A percentile compares a stretch with the other conserved stretches of the same genome.
These are phyloP conservation scores for Bubo scandiacus DNA, from an alignment of 2,113 vertebrate genomes.

Conservation along the genomic window DNA sequence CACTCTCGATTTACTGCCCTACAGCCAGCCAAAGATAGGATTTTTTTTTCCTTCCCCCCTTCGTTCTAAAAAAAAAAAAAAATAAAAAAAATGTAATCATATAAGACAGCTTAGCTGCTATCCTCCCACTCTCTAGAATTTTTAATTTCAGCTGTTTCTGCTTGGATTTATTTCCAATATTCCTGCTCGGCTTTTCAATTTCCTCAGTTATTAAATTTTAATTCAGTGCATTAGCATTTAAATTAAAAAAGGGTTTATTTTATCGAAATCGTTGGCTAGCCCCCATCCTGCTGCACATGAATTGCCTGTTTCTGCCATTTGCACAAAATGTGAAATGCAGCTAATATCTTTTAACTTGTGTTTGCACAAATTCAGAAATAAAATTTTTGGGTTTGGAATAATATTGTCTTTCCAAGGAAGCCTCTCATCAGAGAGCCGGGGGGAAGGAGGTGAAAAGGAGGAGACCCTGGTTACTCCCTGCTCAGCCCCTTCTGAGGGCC, in stretches of 20 bases:
- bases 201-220: conserved; percentile 99
- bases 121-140: conserved; percentile 95
- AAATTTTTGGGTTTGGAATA: conserved; percentile 81
- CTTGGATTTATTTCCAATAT: conserved; percentile 99
- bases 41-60: conserved; percentile 81
- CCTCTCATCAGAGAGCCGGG: conserved; percentile 28
- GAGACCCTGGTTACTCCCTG: background rate
- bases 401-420: conserved; percentile 78
- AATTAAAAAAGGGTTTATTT: conserved; percentile 99
- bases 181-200: conserved; percentile 99
- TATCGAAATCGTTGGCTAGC: conserved; percentile 81
- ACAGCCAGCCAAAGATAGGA: conserved; percentile 86
- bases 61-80: conserved; percentile 80
- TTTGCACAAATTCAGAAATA: conserved; percentile 82
- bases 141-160: conserved; percentile 99
- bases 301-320: conserved; percentile 82
- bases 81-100: conserved; percentile 91
- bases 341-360: conserved; percentile 78
- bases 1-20: conserved; percentile 90
- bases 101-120: conserved; percentile 93
- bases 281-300: conserved; percentile 76
- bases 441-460: background rate
- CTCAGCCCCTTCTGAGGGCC: background rate
- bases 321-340: conserved; percentile 80
- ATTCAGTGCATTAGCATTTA: conserved; percentile 99